Base-by-base conservation (phyloP, 2,797 vertebrate species). In the Ctenopoma multispine region DNA sequence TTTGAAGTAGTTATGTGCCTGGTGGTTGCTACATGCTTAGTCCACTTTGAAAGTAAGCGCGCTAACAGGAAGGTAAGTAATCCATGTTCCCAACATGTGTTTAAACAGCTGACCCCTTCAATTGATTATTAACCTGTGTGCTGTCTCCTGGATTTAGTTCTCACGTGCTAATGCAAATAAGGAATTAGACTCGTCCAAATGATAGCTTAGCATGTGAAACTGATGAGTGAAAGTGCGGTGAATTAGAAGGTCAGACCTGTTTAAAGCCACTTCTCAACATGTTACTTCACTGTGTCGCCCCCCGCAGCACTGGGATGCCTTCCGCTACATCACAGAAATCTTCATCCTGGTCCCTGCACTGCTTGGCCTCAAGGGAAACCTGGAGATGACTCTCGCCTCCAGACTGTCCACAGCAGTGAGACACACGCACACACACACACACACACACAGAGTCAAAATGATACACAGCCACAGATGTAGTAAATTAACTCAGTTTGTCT, bases 351-450 rank as follows among this genome's bases (percentile, higher is more conserved):
- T 99, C 62, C 97, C 97, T 5, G 97, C 97, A 8, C 95, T 99
- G 61, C 95, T 99, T 49, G 97, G 98, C 63, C 96, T 99, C 70
- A 99, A 99, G 90, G 97, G 98, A 24, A 99, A 99, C 88, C 94
- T 99, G 89, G 98, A 99, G 94, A 99, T 99, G 98, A 99, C 98
- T 0, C 90, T 99, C 85, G 98, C 98, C 21, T 99, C 98, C 9
- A 94, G 98, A 55, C 92, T 99, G 12, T 99, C 97, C 43, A 99
- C 97, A 24, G 97, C 97, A 69, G 98, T 99, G 86, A 96, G 95
- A 70, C 4, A 21, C 11, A 77, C 14, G 46, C 24, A 24, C 48
- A 64, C 53, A 49, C 31, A 34, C 7, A 34, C 31, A 34, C 31
- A 31, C 29, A 31, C n/a, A n/a, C n/a, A n/a, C n/a, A n/a, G n/a